phyloP scores from a whole-genome alignment of 1,140 invertebrate genomes.

The Stegodyphus dumicola region DNA sequence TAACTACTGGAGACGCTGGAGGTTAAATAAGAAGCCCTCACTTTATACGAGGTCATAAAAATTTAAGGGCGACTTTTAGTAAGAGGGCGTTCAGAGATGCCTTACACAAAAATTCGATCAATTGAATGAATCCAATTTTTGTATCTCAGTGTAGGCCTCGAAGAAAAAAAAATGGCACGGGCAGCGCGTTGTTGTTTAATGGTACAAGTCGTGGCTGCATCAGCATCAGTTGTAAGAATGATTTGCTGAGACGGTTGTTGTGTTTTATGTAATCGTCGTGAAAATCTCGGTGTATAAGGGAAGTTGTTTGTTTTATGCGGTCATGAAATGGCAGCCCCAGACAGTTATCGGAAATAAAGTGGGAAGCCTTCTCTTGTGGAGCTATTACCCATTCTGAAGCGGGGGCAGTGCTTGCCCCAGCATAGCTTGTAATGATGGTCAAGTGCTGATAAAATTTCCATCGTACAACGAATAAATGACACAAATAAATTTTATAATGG shows the following conservation, averaged over 20 bases:
- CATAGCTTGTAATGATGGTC: slow-evolving; percentile 47
- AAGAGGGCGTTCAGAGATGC: neutral
- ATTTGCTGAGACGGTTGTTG: slow-evolving; percentile 19
- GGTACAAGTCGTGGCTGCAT: neutral
- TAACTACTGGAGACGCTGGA: slow-evolving; percentile 24
- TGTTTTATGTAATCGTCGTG: slow-evolving; percentile 58
- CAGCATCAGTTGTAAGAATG: neutral
- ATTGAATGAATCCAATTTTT: neutral
- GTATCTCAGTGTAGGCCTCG: neutral
- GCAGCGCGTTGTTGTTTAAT: neutral
- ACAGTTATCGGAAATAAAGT: slow-evolving; percentile 60
- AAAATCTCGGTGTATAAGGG: slow-evolving; percentile 24
- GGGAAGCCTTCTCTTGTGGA: neutral
- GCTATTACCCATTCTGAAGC: neutral
- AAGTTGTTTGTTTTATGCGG: slow-evolving; percentile 61
- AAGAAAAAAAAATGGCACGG: too few relatives aligned
- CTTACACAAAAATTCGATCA: slow-evolving; percentile 3
- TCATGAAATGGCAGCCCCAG: slow-evolving; percentile 38
- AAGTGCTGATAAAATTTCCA: slow-evolving; percentile 57
- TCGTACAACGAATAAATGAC: slow-evolving; percentile 17
- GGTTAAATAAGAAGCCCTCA: slow-evolving; percentile 31
- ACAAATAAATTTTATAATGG: slow-evolving; percentile 61
- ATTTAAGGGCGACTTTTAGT: slow-evolving; percentile 39
- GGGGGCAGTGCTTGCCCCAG: neutral
- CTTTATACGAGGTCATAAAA: slow-evolving; percentile 50